These are phyloP conservation scores for Tetrax tetrax DNA, from an alignment of 2,113 vertebrate species.

Conservation along the genomic window DNA sequence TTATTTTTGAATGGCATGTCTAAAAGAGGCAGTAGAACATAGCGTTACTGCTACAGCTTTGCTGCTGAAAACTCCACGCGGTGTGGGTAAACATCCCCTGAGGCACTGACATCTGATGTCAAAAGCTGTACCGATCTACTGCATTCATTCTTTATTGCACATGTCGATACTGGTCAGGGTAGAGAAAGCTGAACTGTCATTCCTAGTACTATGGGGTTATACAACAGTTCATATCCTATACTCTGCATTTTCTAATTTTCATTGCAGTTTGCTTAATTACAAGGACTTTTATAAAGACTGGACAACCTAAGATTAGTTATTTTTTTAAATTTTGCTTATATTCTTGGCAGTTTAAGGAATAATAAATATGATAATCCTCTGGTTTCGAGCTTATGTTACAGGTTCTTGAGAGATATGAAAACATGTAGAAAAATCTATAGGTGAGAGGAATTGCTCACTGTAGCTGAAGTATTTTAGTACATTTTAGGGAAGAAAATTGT, in stretches of 20 bases:
- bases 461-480: not conserved
- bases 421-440: not conserved
- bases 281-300: not conserved
- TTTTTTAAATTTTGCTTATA: not conserved
- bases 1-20: not conserved
- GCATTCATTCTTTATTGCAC: constrained; percentile 34
- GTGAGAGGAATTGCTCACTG: not conserved
- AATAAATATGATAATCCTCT: not conserved
- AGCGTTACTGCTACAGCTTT: not conserved
- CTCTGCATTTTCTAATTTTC: not conserved
- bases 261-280: not conserved
- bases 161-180: not conserved
- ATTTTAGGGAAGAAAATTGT: not conserved
- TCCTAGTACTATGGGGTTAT: not conserved
- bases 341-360: not conserved
- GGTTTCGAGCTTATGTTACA: not conserved
- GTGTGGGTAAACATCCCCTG: not conserved
- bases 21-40: not conserved
- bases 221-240: not conserved
- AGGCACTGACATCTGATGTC: constrained; percentile 7
- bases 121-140: not conserved
- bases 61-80: not conserved
- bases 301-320: not conserved
- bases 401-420: not conserved
- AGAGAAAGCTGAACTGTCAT: not conserved